Base-by-base conservation (phyloP, 1,140 invertebrate species). In the Cyphomyrmex costatus region DNA sequence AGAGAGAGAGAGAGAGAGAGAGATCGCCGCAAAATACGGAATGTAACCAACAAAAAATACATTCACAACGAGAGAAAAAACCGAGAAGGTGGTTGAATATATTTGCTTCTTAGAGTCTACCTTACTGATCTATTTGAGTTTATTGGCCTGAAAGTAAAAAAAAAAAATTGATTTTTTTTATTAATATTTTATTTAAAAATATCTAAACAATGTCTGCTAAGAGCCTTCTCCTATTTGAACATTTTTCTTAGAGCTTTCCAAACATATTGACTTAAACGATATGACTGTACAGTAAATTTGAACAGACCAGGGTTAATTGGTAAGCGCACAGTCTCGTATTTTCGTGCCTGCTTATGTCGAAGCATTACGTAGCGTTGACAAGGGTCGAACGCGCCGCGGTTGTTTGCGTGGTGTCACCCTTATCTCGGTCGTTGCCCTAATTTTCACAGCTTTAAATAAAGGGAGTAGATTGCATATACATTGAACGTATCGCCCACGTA, bases 371-470 rank as follows among this genome's bases (percentile, higher is more conserved):
- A 63, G 53, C 71, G 90, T 73, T 91, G 92, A 92, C 89, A 90
- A 89, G 91, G 88, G 91, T 93, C 85, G 77, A 90, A 85, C 36
- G 87, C 24, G 86, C 73, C 27, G 51, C 65, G 63, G 86, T 80
- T 83, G 85, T 91, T 92, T 85, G 85, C 85, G 61, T 76, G 70
- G 86, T 90, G 87, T 91, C 89, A 90, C 89, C 86, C 90, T 93
- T 94, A 93, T 94, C 93, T 88, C 79, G 88, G 86, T 79, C 84
- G 86, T 86, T 91, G 92, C 79, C 90, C 92, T 86, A 93, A 92
- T 93, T 93, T 90, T 91, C 89, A 85, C 87, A 79, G 88, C 71
- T 86, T 86, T 83, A 86, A 92, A 92, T 91, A 90, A 91, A 92
- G 90, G 85, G 82, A 85, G 82, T 60, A 63, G 63, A 79, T 58